These are phyloP conservation scores for Scrobipalpa costella DNA, from an alignment of 2,888 invertebrate genomes.

Conservation along the genomic window DNA sequence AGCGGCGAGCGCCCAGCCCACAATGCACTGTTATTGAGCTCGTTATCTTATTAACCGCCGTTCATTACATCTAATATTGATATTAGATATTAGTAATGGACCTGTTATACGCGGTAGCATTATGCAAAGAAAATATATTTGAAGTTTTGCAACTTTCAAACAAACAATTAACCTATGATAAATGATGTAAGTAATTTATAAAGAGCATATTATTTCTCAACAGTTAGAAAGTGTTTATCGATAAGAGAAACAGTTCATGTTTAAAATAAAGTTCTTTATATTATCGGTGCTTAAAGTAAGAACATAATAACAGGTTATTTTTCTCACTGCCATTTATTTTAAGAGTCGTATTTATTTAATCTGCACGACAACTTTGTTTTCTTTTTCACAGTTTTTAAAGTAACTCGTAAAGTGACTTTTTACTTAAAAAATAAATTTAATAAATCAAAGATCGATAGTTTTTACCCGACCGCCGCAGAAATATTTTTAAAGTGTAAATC, in stretches of 20 bases:
- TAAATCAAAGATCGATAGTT: neutral
- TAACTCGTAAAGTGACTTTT: neutral
- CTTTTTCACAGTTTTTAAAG: neutral
- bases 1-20: neutral
- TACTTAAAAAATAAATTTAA: neutral
- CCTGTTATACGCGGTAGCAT: neutral
- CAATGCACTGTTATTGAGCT: conserved; percentile 10
- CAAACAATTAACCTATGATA: no score
- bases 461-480: no score
- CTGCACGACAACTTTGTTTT: neutral
- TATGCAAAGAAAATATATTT: no score
- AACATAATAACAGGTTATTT: neutral
- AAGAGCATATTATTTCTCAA: no score
- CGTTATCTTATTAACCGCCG: conserved; percentile 10
- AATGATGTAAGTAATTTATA: no score
- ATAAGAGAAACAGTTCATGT: no score
- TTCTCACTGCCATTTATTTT: neutral
- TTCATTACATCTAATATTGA: conserved; percentile 14
- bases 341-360: neutral
- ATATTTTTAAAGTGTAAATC: no score
- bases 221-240: no score
- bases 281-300: neutral
- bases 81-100: neutral
- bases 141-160: no score
- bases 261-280: no score